A percentile compares a stretch with the other conserved stretches of the same genome.
phyloP scores from a whole-genome alignment of 2,888 invertebrate genomes.

The Eucera pruinosa region DNA sequence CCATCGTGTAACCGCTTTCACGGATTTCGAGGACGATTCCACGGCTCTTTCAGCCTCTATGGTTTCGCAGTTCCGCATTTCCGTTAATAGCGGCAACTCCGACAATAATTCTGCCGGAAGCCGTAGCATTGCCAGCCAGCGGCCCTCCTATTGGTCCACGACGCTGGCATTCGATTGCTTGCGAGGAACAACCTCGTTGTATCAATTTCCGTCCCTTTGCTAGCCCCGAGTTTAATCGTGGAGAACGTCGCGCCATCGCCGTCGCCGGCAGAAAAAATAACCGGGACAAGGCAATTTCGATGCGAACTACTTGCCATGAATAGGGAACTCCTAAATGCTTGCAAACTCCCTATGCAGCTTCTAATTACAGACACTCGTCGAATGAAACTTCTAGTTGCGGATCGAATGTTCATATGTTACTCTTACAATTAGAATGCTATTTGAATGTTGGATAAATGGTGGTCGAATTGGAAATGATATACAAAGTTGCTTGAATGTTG shows the following conservation, averaged over 20 bases:
- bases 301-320: neutral
- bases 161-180: constrained; percentile 20
- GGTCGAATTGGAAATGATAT: too few species aligned
- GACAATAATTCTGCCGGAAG: constrained; percentile 57
- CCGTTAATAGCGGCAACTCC: constrained; percentile 61
- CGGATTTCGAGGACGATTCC: constrained; percentile 54
- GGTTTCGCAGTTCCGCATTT: constrained; percentile 48
- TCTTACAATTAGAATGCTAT: too few species aligned
- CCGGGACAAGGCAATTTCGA: neutral
- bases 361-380: too few species aligned
- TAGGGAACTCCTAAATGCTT: neutral
- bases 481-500: too few species aligned
- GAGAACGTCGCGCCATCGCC: neutral
- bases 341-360: too few species aligned
- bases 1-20: constrained; percentile 55
- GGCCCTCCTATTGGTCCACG: constrained; percentile 17
- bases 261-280: constrained; percentile 4
- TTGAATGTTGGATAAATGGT: too few species aligned
- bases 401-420: too few species aligned
- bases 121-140: constrained; percentile 19
- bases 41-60: constrained; percentile 37
- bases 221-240: constrained; percentile 23
- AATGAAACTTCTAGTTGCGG: too few species aligned
- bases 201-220: constrained; percentile 37
- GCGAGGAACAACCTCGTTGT: constrained; percentile 31